Conservation (phyloP, 2,113 vertebrate species). For the Condylura cristata region DNA sequence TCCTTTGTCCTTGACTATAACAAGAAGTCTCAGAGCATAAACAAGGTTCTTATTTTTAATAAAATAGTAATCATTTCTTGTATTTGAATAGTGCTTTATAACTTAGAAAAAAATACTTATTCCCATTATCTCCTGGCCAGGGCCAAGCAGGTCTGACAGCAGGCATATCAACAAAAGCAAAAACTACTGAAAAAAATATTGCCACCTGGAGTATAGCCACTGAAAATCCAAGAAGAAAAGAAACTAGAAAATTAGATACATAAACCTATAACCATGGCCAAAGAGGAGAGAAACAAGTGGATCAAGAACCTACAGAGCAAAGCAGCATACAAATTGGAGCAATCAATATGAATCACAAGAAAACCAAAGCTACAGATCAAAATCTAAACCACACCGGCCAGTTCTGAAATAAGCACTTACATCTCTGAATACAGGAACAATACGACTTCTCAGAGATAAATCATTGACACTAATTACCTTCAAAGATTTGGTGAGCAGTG, state of each 20-base stretch:
- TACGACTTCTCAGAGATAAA: constrained; percentile 74
- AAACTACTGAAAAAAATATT: constrained; percentile 40
- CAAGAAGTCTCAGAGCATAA: constrained; percentile 5
- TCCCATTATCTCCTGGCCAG: constrained; percentile 45
- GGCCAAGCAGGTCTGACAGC: constrained; percentile 32
- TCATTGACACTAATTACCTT: constrained; percentile 81
- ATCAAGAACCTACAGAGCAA: constrained; percentile 82
- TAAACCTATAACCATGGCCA: constrained; percentile 69
- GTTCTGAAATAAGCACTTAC: constrained; percentile 76
- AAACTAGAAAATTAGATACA: constrained; percentile 80
- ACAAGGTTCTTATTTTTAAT: constrained; percentile 51
- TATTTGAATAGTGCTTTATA: constrained; percentile 34
- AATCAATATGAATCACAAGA: constrained; percentile 84
- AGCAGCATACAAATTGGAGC: constrained; percentile 84
- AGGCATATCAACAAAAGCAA: constrained; percentile 56
- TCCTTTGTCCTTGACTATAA: not conserved
- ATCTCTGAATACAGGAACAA: constrained; percentile 74
- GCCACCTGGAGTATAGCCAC: constrained; percentile 44
- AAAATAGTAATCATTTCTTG: constrained; percentile 55
- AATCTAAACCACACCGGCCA: constrained; percentile 77
- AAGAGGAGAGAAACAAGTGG: constrained; percentile 79
- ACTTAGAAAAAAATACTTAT: constrained; percentile 31
- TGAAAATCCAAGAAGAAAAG: constrained; percentile 75
- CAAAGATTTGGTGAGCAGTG: constrained; percentile 67
- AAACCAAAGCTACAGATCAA: constrained; percentile 83